These are phyloP conservation scores for Drosophila aff. DNA, from an alignment of 1,140 invertebrate species.

Conservation along the genomic window DNA sequence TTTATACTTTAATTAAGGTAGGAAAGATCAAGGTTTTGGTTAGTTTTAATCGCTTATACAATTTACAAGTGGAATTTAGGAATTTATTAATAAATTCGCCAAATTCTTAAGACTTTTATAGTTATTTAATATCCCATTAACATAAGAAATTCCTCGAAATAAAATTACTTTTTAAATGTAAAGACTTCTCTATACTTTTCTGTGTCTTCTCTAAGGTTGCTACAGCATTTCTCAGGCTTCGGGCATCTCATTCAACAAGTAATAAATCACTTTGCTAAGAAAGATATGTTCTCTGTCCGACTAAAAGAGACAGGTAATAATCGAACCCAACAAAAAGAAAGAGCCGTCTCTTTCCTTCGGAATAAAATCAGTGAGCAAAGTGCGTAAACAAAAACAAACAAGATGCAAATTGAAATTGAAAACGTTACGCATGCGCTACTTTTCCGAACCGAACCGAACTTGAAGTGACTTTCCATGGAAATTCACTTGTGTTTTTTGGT, in stretches of 20 bases:
- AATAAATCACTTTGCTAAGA: background rate
- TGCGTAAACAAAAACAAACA: constrained; percentile 36
- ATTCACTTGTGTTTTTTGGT: constrained; percentile 9
- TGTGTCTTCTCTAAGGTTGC: constrained; percentile 5
- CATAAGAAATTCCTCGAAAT: too few relatives aligned
- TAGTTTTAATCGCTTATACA: background rate
- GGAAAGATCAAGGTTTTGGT: background rate
- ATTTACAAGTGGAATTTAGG: too few relatives aligned
- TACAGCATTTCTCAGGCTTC: constrained; percentile 18
- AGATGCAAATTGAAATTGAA: constrained; percentile 75
- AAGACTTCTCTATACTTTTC: background rate
- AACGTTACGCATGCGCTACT: constrained; percentile 80
- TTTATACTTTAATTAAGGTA: background rate
- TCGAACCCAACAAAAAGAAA: background rate
- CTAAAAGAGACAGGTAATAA: constrained; percentile 13
- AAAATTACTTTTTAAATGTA: background rate
- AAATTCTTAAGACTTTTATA: background rate
- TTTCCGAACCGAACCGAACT: constrained; percentile 34
- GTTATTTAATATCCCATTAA: background rate
- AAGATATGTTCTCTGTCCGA: background rate
- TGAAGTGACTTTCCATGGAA: constrained; percentile 35
- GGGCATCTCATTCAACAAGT: background rate
- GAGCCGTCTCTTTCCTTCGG: background rate
- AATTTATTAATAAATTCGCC: background rate
- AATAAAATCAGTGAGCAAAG: constrained; percentile 22